Base-by-base conservation (phyloP, 2,888 invertebrate species). In the Hipparchia semele region DNA sequence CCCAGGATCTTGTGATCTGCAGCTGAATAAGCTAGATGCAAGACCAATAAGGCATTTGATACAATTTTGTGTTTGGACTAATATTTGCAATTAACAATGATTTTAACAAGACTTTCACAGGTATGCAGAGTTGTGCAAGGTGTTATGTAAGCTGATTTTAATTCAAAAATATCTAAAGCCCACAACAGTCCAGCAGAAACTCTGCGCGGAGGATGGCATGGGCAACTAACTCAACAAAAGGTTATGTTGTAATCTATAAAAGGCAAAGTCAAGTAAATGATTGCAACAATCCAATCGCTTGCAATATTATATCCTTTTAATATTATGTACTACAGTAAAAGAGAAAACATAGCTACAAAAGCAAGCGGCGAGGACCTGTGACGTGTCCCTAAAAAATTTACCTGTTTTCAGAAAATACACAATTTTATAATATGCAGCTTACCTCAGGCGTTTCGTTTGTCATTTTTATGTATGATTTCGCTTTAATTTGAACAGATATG, bases 391-490 rank as follows among this genome's bases (percentile, higher is more conserved):
- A 72, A 64, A 56, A 13, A 45, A 54, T n/a, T 46, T 5, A 56
- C 10, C n/a, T n/a, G 71, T 74, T 65, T 70, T 72, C 2, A 9
- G 23, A n/a, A 9, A 4, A 67, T 71, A 53, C 56, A 12, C 23
- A 60, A 58, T 70, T 12, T 73, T 75, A 62, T 45, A 66, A 58
- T 23, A 46, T 4, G 59, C 71, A 77, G 76, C 73, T 81, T 89
- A 92, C 92, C 91, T 92, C 91, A 39, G 87, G 82, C 62, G 87
- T 81, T 82, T 91, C 91, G 75, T 87, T 81, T 89, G 91, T 90
- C 75, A 73, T 86, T 61, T 13, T 62, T 39, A 45, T 33, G 53
- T 1, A 10, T 23, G 53, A 33, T 65, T 33, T 5, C 33, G 7
- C 13, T 46, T 46, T 49, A 1, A 13, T 13, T 23, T 23, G 23